Evolutionary conservation across 2,888 invertebrate genomes (phyloP), one percentile per base, ranked within the genome.

Genomic region (Tortricodes alternella): DNA sequence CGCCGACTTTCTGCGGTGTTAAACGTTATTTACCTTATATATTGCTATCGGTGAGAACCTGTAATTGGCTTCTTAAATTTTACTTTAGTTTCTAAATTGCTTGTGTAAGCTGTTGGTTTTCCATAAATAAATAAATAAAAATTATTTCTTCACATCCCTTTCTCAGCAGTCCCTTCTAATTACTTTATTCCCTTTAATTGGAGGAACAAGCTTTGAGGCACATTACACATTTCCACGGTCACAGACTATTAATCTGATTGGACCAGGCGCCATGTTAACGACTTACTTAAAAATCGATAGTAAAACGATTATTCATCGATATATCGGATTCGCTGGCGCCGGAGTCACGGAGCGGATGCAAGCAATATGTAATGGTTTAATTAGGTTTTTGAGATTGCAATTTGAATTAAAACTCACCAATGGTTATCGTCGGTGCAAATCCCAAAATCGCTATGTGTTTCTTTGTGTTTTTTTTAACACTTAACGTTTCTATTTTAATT

Each of bases 191-290:
- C 66, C 64, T 50, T 59, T 34, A 53, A 62, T 59, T 53, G 43
- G 41, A 34, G 57, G 38, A 53, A 67, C 53, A 62, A 58, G 59
- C 49, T 35, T 24, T 66, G 67, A 73, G 64, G 64, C 62, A 66
- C 66, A 74, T 77, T 73, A 73, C 48, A 63, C 66, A 75, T 74
- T 74, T 70, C 68, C 69, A 74, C 68, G 74, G 66, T 65, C 66
- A 63, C 59, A 50, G 62, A 59, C 62, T 70, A 82, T 83, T 77
- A 81, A 71, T 74, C 62, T 71, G 72, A 80, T 77, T 74, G 71
- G 74, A 72, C 66, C 64, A 73, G 84, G 85, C 84, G 85, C 85
- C 83, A 75, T 66, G 60, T 29, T 58, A 53, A 41, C 41, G 24
- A 49, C 13, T 52, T 53, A 53, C 64, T 73, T 68, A 66, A 74